A percentile compares a stretch with the other conserved stretches of the same genome.
Conservation (phyloP, 2,888 invertebrate genomes). For the Lucinisca nassula region DNA sequence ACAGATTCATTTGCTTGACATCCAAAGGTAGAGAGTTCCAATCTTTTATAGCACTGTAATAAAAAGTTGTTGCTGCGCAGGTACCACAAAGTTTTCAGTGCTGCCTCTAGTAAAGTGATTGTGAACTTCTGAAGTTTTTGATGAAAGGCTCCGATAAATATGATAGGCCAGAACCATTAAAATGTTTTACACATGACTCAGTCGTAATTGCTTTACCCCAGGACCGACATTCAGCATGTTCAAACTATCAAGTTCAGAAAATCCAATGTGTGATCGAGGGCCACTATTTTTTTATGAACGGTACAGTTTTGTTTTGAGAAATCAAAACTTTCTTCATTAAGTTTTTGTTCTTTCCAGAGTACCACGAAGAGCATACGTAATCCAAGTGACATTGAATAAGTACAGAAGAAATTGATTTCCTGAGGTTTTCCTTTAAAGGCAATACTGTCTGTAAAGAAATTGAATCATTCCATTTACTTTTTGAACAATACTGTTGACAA, state of each 20-base stretch:
- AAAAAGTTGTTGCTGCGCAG: no score
- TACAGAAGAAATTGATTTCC: not conserved
- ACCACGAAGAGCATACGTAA: not conserved
- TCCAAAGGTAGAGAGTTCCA: no score
- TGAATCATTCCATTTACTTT: not conserved
- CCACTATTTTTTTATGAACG: not conserved
- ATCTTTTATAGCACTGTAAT: no score
- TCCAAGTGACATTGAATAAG: not conserved
- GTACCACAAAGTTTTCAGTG: no score
- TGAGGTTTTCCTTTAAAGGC: no score
- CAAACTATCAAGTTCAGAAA: not conserved
- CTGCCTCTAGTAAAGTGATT: no score
- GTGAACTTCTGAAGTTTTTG: not conserved
- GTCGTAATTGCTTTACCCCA: no score
- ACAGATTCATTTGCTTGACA: no score
- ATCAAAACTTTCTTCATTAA: not conserved
- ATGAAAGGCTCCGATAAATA: not conserved
- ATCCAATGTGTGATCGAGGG: not conserved
- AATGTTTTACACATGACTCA: not conserved
- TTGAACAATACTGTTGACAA: constrained; percentile 24
- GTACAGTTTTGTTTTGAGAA: not conserved
- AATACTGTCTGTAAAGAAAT: constrained; percentile 23
- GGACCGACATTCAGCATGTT: no score
- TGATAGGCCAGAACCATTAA: not conserved
- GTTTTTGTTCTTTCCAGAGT: not conserved